These are phyloP conservation scores for Emydocephalus ijimae DNA, from an alignment of 2,113 vertebrate species.

Conservation along the genomic window DNA sequence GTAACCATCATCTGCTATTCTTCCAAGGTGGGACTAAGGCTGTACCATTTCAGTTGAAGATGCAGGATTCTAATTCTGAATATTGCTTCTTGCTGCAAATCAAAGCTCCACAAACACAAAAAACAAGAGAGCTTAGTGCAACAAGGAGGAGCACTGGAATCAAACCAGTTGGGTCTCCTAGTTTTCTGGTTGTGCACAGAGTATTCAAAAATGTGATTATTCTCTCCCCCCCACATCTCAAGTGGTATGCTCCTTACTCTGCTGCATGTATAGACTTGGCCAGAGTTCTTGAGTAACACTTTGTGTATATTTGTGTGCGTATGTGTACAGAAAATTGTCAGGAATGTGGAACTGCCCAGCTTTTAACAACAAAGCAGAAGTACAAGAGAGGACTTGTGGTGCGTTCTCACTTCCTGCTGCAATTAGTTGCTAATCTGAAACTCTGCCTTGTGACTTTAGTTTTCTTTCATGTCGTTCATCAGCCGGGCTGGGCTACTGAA, in stretches of 20 bases:
- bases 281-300: neutral
- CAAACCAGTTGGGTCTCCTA: neutral
- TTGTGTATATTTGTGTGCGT: neutral
- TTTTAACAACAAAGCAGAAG: constrained; percentile 9
- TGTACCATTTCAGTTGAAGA: neutral
- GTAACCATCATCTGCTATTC: neutral
- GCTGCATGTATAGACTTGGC: neutral
- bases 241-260: neutral
- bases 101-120: too few relatives aligned
- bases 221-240: neutral
- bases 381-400: neutral
- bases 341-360: neutral
- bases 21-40: neutral
- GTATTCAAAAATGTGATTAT: neutral
- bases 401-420: neutral
- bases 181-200: neutral
- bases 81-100: neutral
- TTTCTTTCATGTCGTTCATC: neutral
- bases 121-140: neutral
- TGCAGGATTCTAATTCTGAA: neutral
- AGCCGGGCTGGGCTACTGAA: neutral
- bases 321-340: neutral
- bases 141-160: neutral
- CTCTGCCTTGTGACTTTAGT: neutral
- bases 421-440: neutral